A percentile compares a stretch with the other conserved stretches of the same genome.
Conservation (phyloP, 1,140 invertebrate genomes). For the Eupeodes corollae region DNA sequence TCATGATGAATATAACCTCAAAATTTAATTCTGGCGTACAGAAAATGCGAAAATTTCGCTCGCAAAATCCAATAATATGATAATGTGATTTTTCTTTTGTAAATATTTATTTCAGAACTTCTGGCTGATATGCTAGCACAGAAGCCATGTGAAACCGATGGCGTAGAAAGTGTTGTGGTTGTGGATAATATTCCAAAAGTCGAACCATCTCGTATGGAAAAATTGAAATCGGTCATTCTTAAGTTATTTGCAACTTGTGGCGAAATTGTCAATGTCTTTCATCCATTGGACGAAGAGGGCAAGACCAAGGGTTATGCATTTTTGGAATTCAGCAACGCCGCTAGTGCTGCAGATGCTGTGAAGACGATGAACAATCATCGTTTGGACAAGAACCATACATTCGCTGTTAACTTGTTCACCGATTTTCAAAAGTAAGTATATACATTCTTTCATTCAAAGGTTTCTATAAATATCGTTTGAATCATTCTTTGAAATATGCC, state of each 20-base stretch:
- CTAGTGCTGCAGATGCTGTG: slow-evolving; percentile 75
- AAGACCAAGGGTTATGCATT: slow-evolving; percentile 92
- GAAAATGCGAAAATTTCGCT: slow-evolving; percentile 11
- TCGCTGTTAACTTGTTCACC: slow-evolving; percentile 89
- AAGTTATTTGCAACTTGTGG: slow-evolving; percentile 91
- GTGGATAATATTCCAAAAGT: slow-evolving; percentile 94
- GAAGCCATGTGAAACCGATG: slow-evolving; percentile 87
- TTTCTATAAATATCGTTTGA: too few relatives aligned
- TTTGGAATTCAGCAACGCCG: slow-evolving; percentile 75
- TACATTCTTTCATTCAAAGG: neutral
- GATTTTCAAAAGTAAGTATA: slow-evolving; percentile 82
- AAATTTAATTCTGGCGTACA: slow-evolving; percentile 17
- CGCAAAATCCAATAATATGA: neutral
- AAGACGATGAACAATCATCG: slow-evolving; percentile 84
- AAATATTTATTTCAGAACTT: slow-evolving; percentile 58
- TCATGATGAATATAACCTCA: slow-evolving; percentile 30
- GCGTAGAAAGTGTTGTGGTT: slow-evolving; percentile 90
- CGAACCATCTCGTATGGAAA: slow-evolving; percentile 80
- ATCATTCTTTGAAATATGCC: neutral
- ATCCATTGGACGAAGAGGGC: slow-evolving; percentile 72
- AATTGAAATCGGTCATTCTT: slow-evolving; percentile 82
- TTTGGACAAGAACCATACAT: slow-evolving; percentile 92
- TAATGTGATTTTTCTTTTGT: slow-evolving; percentile 10
- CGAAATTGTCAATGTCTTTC: slow-evolving; percentile 79
- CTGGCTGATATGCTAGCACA: slow-evolving; percentile 74